A percentile compares a stretch with the other conserved stretches of the same genome.
These are phyloP conservation scores for Zoanthus sociatus DNA, from an alignment of 92 coral and sea anemone species.

Conservation along the genomic window DNA sequence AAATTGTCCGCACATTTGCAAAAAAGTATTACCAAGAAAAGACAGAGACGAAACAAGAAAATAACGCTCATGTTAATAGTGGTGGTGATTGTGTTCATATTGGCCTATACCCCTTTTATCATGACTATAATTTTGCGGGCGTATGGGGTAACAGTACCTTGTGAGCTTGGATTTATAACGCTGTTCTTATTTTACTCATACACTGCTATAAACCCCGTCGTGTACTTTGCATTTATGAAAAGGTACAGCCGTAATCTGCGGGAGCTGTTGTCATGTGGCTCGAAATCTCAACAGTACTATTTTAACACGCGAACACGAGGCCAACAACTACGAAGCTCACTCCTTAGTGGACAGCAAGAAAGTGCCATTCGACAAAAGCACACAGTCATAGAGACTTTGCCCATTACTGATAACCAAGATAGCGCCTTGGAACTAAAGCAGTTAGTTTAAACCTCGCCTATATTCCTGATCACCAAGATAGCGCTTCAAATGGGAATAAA, in stretches of 20 bases:
- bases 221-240: conserved; percentile 23
- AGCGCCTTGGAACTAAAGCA: too few relatives aligned
- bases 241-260: conserved; percentile 4
- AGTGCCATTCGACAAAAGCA: background rate
- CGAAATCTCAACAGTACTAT: background rate
- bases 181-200: conserved; percentile 9
- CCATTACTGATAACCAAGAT: too few relatives aligned
- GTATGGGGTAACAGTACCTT: background rate
- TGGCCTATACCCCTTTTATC: conserved; percentile 10
- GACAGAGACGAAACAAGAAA: background rate
- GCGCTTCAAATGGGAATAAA: too few relatives aligned
- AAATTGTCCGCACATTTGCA: conserved; percentile 4
- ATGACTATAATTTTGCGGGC: background rate
- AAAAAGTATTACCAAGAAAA: background rate
- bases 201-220: conserved; percentile 15
- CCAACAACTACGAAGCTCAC: background rate
- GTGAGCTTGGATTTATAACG: background rate
- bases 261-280: background rate
- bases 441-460: too few relatives aligned
- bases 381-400: background rate
- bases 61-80: conserved; percentile 9
- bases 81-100: background rate
- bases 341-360: background rate
- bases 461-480: too few relatives aligned
- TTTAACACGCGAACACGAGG: background rate